Conservation (phyloP, 53 echinoderm and acorn worm genomes). For the Holothuria leucospilota region DNA sequence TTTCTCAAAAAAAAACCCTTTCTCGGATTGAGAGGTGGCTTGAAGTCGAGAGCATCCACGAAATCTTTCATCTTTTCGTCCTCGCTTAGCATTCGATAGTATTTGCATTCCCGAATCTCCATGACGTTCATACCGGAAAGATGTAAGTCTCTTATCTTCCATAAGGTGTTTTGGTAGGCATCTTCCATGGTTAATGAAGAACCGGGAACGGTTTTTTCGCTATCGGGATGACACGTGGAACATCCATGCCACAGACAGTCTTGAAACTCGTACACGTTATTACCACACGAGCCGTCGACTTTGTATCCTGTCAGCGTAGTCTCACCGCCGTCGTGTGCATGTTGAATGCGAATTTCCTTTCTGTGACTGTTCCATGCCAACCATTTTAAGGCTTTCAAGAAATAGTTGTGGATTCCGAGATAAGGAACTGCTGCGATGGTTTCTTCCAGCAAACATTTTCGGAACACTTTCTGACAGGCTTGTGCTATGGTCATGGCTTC, state of each 20-base stretch:
- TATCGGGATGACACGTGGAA: slow-evolving; percentile 16
- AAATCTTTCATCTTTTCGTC: too few species aligned
- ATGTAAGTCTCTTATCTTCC: not conserved
- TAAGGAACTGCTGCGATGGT: slow-evolving; percentile 29
- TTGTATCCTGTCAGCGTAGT: not conserved
- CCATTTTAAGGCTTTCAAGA: slow-evolving; percentile 41
- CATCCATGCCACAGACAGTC: slow-evolving; percentile 62
- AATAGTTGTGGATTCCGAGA: slow-evolving; percentile 7
- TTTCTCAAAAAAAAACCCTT: slow-evolving; percentile 50
- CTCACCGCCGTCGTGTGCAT: slow-evolving; percentile 57
- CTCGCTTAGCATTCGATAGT: slow-evolving; percentile 22
- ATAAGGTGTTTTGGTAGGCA: not conserved
- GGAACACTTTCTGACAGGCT: too few species aligned
- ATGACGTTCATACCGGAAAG: not conserved
- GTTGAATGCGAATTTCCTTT: slow-evolving; percentile 26
- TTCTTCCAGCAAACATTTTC: slow-evolving; percentile 48
- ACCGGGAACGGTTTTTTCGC: not conserved
- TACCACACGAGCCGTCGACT: slow-evolving; percentile 22
- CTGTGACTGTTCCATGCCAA: not conserved
- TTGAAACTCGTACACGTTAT: slow-evolving; percentile 47
- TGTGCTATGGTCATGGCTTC: too few species aligned
- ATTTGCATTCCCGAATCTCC: slow-evolving; percentile 60
- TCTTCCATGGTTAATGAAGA: not conserved
- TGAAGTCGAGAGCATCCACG: slow-evolving; percentile 3
- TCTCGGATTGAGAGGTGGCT: slow-evolving; percentile 52